Conservation (phyloP, 2,113 vertebrate species). For the Rhegmatorhina hoffmannsi region DNA sequence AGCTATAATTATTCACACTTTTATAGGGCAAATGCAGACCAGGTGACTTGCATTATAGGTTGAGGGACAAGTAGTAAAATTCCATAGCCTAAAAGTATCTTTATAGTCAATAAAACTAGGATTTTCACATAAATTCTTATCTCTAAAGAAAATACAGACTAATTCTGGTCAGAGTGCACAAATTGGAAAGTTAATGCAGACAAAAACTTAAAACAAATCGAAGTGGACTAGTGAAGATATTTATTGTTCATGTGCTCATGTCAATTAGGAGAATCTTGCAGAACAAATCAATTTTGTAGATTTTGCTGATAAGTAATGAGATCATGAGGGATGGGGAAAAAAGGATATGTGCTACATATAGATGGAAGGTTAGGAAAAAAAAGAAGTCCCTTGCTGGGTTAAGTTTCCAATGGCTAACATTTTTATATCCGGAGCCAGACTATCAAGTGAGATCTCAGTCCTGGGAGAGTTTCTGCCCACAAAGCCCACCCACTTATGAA, state of each 20-base stretch:
- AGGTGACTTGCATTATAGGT: neutral
- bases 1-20: neutral
- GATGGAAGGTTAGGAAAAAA: neutral
- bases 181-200: neutral
- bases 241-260: neutral
- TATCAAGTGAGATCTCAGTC: conserved; percentile 1
- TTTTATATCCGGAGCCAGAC: neutral
- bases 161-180: neutral
- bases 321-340: neutral
- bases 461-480: conserved; percentile 9
- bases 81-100: neutral
- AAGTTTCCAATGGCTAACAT: neutral
- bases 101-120: neutral
- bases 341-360: neutral
- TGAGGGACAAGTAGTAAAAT: neutral
- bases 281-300: neutral
- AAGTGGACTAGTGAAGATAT: neutral
- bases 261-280: neutral
- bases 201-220: neutral
- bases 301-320: neutral
- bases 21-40: neutral
- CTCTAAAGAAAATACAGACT: neutral
- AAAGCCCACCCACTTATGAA: neutral
- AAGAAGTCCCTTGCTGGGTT: neutral
- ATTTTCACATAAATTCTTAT: neutral